Conservation (phyloP, 2,797 vertebrate species). For the Leptodactylus fallax region DNA sequence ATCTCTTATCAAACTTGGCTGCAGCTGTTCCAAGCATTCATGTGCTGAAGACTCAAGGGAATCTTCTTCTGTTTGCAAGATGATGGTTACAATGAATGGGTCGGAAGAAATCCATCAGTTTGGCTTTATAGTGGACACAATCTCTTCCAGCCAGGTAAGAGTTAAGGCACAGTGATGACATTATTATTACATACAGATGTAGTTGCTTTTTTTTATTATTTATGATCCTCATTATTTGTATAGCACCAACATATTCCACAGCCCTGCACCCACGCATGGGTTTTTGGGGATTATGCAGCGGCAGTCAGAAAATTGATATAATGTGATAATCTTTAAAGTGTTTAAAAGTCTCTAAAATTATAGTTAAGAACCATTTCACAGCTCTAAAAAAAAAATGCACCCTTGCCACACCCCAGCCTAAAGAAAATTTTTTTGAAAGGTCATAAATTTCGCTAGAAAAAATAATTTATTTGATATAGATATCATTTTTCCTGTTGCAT, state of each 20-base stretch:
- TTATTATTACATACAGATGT: not conserved
- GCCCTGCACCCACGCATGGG: not conserved
- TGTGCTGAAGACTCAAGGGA: conserved; percentile 9
- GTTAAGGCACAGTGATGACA: not conserved
- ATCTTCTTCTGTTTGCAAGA: not conserved
- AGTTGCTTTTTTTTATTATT: not conserved
- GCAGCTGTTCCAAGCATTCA: conserved; percentile 2
- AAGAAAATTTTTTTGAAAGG: not conserved
- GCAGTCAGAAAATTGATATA: too few relatives aligned
- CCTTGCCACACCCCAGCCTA: not conserved
- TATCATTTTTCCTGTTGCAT: too few relatives aligned
- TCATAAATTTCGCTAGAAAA: not conserved
- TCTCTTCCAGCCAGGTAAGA: conserved; percentile 88
- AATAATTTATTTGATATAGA: too few relatives aligned
- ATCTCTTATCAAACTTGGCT: not conserved
- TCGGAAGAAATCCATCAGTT: conserved; percentile 82
- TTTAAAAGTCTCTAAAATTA: not conserved
- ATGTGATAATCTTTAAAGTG: not conserved
- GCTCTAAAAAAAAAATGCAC: not conserved
- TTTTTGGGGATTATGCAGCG: too few relatives aligned
- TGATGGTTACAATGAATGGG: conserved; percentile 78
- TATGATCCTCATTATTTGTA: not conserved
- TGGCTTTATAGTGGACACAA: conserved; percentile 86
- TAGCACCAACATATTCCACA: not conserved
- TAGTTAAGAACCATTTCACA: too few relatives aligned